Evolutionary conservation across 2,888 invertebrate species (phyloP).

Genomic region (Agrochola macilenta): DNA sequence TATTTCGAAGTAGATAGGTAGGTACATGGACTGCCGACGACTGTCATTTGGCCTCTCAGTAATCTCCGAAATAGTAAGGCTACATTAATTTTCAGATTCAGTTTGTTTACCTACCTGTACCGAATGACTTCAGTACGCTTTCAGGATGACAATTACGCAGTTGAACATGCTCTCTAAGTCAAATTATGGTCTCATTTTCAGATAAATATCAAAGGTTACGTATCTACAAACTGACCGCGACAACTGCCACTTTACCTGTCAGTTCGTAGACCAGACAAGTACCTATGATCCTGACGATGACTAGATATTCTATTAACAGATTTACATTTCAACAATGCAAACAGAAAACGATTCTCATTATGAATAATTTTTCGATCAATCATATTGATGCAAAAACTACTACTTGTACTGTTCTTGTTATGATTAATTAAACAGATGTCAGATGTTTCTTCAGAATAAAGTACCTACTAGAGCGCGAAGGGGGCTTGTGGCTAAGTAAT

Average conservation of each 20-base stretch:
- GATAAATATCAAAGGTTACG: background rate
- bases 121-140: background rate
- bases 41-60: too few species aligned
- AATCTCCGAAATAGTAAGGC: too few species aligned
- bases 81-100: background rate
- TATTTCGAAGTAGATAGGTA: background rate
- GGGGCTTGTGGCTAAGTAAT: too few species aligned
- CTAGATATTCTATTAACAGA: background rate
- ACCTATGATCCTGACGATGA: background rate
- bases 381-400: slow-evolving; percentile 19
- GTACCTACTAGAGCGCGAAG: too few species aligned
- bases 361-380: slow-evolving; percentile 33
- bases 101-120: background rate
- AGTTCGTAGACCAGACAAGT: background rate
- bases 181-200: background rate
- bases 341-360: slow-evolving; percentile 22
- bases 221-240: background rate
- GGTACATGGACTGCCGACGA: too few species aligned
- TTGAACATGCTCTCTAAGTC: background rate
- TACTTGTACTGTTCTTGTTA: slow-evolving; percentile 3
- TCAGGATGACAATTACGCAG: background rate
- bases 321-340: slow-evolving; percentile 29
- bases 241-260: background rate
- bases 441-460: background rate
- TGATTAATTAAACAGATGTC: background rate